phyloP scores from a whole-genome alignment of 2,888 invertebrate species.

The Drosophila nr. perissopoda region DNA sequence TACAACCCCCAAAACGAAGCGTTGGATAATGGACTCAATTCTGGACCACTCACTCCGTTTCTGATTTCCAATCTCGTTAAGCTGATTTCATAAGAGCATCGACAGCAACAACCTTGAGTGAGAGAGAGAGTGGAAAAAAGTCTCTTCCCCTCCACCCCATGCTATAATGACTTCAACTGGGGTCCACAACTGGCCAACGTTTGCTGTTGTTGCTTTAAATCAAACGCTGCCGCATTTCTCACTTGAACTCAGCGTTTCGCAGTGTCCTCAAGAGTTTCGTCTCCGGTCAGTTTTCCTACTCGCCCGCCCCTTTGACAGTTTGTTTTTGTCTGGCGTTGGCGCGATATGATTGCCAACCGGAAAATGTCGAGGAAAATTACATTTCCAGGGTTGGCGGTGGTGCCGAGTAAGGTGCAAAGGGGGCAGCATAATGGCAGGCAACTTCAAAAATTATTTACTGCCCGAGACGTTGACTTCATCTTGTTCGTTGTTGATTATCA shows the following conservation, averaged over 20 bases:
- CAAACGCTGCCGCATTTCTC: slow-evolving; percentile 73
- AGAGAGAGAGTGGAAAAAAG: slow-evolving; percentile 13
- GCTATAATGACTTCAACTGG: slow-evolving; percentile 58
- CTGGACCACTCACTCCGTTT: slow-evolving; percentile 27
- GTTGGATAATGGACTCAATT: slow-evolving; percentile 41
- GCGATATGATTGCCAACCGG: slow-evolving; percentile 81
- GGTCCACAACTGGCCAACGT: slow-evolving; percentile 46
- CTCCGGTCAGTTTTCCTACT: slow-evolving; percentile 48
- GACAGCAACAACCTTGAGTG: slow-evolving; percentile 28
- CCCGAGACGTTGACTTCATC: slow-evolving; percentile 76
- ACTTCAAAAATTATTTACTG: slow-evolving; percentile 76
- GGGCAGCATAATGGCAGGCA: slow-evolving; percentile 31
- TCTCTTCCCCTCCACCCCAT: not conserved
- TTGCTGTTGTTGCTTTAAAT: slow-evolving; percentile 71
- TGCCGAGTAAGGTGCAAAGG: slow-evolving; percentile 38
- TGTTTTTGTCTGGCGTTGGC: slow-evolving; percentile 70
- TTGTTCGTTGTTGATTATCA: slow-evolving; percentile 62
- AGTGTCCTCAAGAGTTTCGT: slow-evolving; percentile 57
- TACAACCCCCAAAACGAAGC: slow-evolving; percentile 40
- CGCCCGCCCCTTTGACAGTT: slow-evolving; percentile 20
- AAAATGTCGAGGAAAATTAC: slow-evolving; percentile 79
- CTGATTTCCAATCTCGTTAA: slow-evolving; percentile 78
- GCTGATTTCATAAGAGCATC: slow-evolving; percentile 76
- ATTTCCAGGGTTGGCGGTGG: slow-evolving; percentile 58
- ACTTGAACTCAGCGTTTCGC: slow-evolving; percentile 60